Conservation (phyloP, 2,888 invertebrate species). For the Lamellibrachia columna region DNA sequence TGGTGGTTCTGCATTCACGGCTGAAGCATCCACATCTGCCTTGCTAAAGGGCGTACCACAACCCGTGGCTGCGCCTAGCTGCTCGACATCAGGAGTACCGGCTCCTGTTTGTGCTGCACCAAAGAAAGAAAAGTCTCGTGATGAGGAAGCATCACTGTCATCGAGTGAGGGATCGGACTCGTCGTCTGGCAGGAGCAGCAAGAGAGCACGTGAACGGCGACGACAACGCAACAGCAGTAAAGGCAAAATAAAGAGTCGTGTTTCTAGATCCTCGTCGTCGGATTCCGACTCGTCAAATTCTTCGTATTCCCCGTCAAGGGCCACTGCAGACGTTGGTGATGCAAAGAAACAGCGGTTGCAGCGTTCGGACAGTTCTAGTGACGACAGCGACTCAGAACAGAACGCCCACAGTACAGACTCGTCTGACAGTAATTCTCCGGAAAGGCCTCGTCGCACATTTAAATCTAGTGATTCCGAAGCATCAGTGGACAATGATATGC, state of each 20-base stretch:
- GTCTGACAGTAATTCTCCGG: not conserved
- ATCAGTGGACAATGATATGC: not conserved
- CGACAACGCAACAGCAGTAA: not conserved
- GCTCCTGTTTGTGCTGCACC: not conserved
- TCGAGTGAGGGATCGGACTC: not conserved
- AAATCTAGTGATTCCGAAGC: not conserved
- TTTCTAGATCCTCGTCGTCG: not conserved
- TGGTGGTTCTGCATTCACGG: not conserved
- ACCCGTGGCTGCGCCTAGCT: not conserved
- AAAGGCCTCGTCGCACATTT: not conserved
- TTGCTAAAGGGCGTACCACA: not conserved
- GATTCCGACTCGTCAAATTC: not conserved
- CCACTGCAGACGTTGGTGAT: not conserved
- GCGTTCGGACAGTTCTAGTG: conserved; percentile 1
- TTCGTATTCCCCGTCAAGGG: not conserved
- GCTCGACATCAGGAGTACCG: not conserved
- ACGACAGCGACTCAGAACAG: not conserved
- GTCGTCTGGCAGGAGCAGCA: not conserved
- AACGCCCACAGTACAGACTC: not conserved
- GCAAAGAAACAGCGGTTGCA: not conserved
- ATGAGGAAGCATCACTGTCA: not conserved
- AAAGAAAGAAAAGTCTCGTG: not conserved
- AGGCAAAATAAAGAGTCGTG: not conserved
- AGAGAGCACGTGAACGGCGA: not conserved
- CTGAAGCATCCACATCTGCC: not conserved